Percentiles rank a stretch among this genome's conserved stretches.
Evolutionary conservation across 2,113 vertebrate genomes (phyloP).

Genomic region (Lota lota): DNA sequence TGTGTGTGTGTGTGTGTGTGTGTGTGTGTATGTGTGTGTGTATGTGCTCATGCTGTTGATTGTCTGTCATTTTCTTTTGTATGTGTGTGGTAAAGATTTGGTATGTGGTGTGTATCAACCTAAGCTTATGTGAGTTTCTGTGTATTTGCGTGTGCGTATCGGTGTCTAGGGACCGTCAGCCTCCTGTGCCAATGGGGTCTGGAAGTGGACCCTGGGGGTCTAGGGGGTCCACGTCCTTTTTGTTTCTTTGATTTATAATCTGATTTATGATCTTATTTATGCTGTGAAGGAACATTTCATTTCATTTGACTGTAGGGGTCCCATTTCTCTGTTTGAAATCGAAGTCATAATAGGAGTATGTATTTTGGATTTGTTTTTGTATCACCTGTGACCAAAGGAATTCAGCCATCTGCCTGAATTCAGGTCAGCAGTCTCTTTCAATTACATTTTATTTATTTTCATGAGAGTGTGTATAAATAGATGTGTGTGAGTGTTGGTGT

Average conservation of each 20-base stretch:
- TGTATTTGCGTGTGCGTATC: not conserved
- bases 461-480: not conserved
- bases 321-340: no score
- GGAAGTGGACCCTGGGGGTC: no score
- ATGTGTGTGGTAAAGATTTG: not conserved
- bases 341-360: not conserved
- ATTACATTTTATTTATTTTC: not conserved
- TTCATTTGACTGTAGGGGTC: no score
- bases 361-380: not conserved
- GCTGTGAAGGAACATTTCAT: no score
- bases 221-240: no score
- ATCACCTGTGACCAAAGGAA: not conserved
- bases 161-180: not conserved
- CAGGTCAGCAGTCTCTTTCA: not conserved
- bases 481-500: constrained; percentile 3
- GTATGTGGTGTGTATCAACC: not conserved
- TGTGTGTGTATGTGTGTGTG: constrained; percentile 5
- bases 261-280: no score
- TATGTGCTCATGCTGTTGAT: not conserved
- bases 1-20: constrained; percentile 3
- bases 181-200: not conserved
- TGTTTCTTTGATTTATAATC: no score
- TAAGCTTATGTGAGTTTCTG: not conserved
- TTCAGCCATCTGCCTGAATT: not conserved
- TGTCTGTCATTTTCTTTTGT: not conserved